Evolutionary conservation across 2,113 vertebrate genomes (phyloP).

Genomic region (Pedetes capensis): DNA sequence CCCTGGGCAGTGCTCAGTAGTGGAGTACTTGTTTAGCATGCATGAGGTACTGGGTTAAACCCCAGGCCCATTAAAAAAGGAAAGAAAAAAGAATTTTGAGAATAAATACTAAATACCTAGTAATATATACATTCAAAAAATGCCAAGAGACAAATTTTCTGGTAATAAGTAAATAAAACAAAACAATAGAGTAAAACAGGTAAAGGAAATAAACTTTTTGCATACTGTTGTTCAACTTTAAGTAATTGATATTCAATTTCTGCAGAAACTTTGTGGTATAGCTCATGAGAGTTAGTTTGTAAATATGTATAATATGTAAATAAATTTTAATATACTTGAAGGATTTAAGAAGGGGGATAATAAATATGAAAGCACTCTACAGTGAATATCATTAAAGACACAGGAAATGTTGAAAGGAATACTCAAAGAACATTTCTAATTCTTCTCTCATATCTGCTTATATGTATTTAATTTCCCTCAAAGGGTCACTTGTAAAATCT

Average conservation of each 20-base stretch:
- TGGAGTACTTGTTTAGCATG: too few species aligned
- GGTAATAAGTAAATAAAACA: neutral
- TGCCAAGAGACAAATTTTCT: neutral
- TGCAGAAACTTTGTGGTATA: conserved; percentile 33
- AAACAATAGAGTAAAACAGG: neutral
- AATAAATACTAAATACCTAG: neutral
- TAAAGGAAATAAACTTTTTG: neutral
- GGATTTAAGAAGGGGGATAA: conserved; percentile 42
- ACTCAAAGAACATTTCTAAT: conserved; percentile 61
- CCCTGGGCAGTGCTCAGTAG: too few species aligned
- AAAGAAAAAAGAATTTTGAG: too few species aligned
- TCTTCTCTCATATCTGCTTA: conserved; percentile 54
- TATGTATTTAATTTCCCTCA: conserved; percentile 63
- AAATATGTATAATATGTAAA: conserved; percentile 72
- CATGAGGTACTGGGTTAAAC: too few species aligned
- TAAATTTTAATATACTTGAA: conserved; percentile 62
- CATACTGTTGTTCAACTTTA: neutral
- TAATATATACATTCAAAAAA: neutral
- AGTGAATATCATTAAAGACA: conserved; percentile 38
- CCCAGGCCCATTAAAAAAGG: too few species aligned
- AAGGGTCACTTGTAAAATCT: conserved; percentile 52
- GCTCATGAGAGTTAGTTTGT: conserved; percentile 28
- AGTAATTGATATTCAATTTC: conserved; percentile 51
- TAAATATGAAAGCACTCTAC: conserved; percentile 41
- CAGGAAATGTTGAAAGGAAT: conserved; percentile 56